These are phyloP conservation scores for Amphiduros pacificus DNA, from an alignment of 2,888 invertebrate genomes.

Conservation along the genomic window DNA sequence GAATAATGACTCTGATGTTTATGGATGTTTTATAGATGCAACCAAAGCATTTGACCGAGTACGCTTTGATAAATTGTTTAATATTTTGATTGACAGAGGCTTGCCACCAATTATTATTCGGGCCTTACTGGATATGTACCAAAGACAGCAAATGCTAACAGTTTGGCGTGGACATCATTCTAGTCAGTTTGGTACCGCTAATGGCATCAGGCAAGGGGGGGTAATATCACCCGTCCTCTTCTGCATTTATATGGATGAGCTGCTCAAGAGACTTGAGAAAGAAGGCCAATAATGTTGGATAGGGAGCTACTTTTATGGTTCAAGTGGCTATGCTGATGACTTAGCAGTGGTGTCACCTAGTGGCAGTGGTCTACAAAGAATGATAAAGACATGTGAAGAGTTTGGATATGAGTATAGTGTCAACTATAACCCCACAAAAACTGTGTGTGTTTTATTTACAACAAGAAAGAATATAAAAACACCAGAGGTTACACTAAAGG, in stretches of 20 bases:
- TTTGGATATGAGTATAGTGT: not conserved
- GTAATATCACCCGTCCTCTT: not conserved
- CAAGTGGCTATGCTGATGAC: conserved; percentile 5
- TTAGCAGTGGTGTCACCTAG: not conserved
- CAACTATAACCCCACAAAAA: not conserved
- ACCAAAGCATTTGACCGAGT: conserved; percentile 3
- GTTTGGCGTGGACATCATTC: not conserved
- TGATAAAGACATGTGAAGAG: not conserved
- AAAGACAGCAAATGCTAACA: not conserved
- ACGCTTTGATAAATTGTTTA: not conserved
- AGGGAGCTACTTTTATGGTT: not conserved
- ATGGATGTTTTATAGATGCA: not conserved
- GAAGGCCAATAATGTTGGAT: not conserved
- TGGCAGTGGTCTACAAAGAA: not conserved
- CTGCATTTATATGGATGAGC: conserved; percentile 8
- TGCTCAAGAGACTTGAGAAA: not conserved
- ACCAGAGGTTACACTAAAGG: no score
- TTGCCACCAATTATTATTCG: not conserved
- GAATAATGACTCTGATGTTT: not conserved
- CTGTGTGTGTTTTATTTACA: not conserved
- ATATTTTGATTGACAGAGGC: not conserved
- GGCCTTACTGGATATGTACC: not conserved
- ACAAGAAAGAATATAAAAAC: no score
- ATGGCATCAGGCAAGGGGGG: not conserved
- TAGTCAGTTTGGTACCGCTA: not conserved